These are phyloP conservation scores for Tethea ocularis DNA, from an alignment of 2,888 invertebrate genomes.

Conservation along the genomic window DNA sequence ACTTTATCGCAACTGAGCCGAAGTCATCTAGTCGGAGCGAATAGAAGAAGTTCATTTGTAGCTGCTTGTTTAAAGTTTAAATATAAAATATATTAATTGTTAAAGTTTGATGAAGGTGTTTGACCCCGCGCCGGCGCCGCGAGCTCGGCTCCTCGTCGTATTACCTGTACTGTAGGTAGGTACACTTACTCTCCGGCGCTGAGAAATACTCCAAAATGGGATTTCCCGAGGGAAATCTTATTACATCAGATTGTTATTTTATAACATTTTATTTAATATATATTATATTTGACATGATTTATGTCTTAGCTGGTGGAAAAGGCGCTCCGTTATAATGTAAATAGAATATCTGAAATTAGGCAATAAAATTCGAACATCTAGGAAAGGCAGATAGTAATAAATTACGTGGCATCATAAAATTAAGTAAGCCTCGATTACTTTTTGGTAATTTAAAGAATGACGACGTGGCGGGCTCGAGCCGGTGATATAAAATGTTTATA, in stretches of 20 bases:
- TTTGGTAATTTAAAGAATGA: background rate
- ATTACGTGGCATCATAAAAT: background rate
- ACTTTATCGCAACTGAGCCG: background rate
- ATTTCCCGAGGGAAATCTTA: slow-evolving; percentile 4
- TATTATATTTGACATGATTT: slow-evolving; percentile 1
- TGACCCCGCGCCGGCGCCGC: background rate
- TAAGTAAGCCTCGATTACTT: background rate
- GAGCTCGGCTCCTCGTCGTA: background rate
- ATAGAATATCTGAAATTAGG: background rate
- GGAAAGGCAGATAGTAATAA: background rate
- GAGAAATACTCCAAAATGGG: background rate
- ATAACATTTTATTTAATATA: background rate
- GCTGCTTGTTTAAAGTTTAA: background rate
- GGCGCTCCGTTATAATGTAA: background rate
- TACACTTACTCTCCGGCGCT: background rate
- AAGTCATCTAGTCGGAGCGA: background rate
- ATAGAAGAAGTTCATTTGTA: background rate
- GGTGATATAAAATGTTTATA: background rate
- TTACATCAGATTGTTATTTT: background rate
- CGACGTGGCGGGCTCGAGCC: background rate
- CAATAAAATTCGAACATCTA: background rate
- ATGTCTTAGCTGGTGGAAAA: background rate
- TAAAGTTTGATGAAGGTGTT: slow-evolving; percentile 1
- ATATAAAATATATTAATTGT: background rate
- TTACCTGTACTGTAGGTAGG: too few relatives aligned